Evolutionary conservation across 2,113 vertebrate genomes (phyloP), one percentile per base, ranked within the genome.

Genomic region (Galeopterus variegatus): DNA sequence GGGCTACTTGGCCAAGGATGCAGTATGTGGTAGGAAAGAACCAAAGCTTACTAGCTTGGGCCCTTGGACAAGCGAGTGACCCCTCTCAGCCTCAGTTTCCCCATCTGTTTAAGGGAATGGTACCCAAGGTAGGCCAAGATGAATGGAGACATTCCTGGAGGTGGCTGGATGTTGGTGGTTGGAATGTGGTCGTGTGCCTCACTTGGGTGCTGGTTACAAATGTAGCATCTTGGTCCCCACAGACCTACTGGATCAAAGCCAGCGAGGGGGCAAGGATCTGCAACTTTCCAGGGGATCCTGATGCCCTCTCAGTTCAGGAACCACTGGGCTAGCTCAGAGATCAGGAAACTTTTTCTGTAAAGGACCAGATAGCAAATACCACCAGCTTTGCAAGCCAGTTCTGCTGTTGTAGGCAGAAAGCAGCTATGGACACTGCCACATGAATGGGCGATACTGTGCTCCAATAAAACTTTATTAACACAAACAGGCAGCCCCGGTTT

Each of bases 381-480:
- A 54, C 1, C 3, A 4, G n/a, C 18, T 54, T 19, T 17, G 26
- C 1, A 45, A 48, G n/a, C 65, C 36, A 0, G 3, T 14, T 24
- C 48, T 17, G 56, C 24, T 9, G 0, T 36, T 6, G 8, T 7
- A 60, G 23, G 45, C 3, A 28, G n/a, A 50, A 65, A 67, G 80
- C 5, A 12, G 33, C 86, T 6, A 0, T 0, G 19, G 36, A 45
- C 4, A 2, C 23, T 11, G 13, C 24, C 1, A 26, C 24, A 1
- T 0, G 41, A 72, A 8, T 2, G 28, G n/a, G 62, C 8, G 21
- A 28, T 26, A 45, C 26, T 19, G 4, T 2, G 50, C 60, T 26
- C 50, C 81, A 85, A 26, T 65, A 65, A 90, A 96, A 64, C 88
- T 96, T 95, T 93, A 87, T 89, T 82, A 21, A 33, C 67, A 72